Evolutionary conservation across 1,140 invertebrate species (phyloP), one percentile per base, ranked within the genome.

Genomic region (Mercenaria mercenaria): DNA sequence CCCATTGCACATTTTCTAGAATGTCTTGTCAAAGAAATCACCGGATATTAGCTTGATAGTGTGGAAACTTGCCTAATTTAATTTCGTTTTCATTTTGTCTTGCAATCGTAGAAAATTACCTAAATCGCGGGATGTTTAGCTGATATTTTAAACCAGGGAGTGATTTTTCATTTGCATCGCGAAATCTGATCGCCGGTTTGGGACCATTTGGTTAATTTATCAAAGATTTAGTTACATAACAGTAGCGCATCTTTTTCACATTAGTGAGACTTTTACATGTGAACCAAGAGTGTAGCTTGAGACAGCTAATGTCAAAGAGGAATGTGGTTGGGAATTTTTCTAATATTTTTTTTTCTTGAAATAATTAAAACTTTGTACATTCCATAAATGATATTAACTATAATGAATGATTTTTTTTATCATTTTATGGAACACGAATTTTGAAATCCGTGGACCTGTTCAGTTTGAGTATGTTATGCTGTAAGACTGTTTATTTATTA

Each of bases 161-260:
- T 41, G 67, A 72, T 72, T 72, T 41, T 37, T 72, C 37, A 39
- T 41, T 56, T 50, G 47, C 47, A 37, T 1, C 1, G 47, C 23
- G 76, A 79, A 79, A 79, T 56, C 50, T 50, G 76, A 79, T 56
- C 23, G 26, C 29, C 76, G 47, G 29, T 32, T 37, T 47, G 76
- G 47, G 76, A 79, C 11, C 15, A 32, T n/a, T 77, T 56, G 11
- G 47, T 79, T 37, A 47, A 79, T 79, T 79, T 56, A 79, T 79
- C 76, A 79, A 52, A 79, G 43, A 79, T 79, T 56, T 79, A 50
- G 47, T 79, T 79, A 79, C 76, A 79, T 52, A 79, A 79, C 18
- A 39, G 32, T 72, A 72, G 32, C 32, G 29, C 67, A 72, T 72
- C 29, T n/a, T 39, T 8, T 29, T 10, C 26, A 29, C 67, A 3